Base-by-base conservation (phyloP, 2,113 vertebrate species). In the Sporophila hypoxantha region DNA sequence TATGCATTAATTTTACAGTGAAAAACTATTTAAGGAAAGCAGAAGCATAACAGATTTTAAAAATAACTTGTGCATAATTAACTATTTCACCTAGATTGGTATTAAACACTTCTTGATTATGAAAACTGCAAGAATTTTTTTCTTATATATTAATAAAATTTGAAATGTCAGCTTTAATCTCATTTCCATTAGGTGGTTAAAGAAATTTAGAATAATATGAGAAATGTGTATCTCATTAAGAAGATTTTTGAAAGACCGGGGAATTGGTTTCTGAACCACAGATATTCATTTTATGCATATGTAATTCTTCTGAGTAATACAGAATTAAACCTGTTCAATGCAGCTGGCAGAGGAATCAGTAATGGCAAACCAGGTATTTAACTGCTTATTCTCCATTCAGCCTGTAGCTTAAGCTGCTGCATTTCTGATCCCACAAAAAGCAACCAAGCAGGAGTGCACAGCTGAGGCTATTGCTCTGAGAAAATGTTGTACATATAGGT, bases 31-130 rank as follows among this genome's bases (percentile, higher is more conserved):
- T 86, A 71, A 82, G 87, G 80, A 76, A 88, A 84, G 42, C 21
- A 78, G 62, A 89, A 89, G 42, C 44, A 32, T 41, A 78, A 42
- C 30, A 62, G 13, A 71, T 95, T 85, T 56, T 42, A 36, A 91
- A 95, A 95, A 86, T 52, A 92, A 66, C 76, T 76, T 91, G 50
- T 26, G 59, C 59, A 74, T 79, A 88, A 92, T 83, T 82, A 87
- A 69, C 50, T 83, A 32, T 76, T 93, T 95, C 42, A 91, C 76
- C 66, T 91, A 94, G 74, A 65, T 29, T 85, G 47, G 65, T 85
- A 85, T 86, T 62, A 88, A 92, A 65, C 27, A 78, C 66, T 81
- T 94, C 56, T 93, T 89, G 75, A 87, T 47, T 85, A 87, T 82
- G 92, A 93, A 95, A 75, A 83, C 50, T 80, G 17, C 57, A 89